These are phyloP conservation scores for Prolemur simus DNA, from an alignment of 2,113 vertebrate species.

Conservation along the genomic window DNA sequence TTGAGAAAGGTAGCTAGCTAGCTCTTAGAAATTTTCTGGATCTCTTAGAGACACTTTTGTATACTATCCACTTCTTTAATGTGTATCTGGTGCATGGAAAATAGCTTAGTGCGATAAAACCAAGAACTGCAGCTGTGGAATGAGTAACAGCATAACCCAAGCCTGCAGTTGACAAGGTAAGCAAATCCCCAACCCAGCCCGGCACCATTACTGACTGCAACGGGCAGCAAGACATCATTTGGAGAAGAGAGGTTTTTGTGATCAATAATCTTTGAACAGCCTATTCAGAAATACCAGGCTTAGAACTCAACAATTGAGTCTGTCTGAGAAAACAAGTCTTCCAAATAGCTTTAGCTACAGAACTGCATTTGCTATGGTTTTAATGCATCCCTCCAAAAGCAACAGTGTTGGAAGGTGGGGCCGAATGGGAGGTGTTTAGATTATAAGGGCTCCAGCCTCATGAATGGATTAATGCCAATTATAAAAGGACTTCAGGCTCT, in stretches of 20 bases:
- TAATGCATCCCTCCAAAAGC: not conserved
- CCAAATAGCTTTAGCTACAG: not conserved
- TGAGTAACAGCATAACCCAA: not conserved
- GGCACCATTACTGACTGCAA: not conserved
- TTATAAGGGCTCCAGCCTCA: not conserved
- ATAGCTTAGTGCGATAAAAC: not conserved
- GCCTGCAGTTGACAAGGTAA: not conserved
- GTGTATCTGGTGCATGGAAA: not conserved
- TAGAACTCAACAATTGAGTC: not conserved
- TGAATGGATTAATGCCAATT: not conserved
- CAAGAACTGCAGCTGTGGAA: not conserved
- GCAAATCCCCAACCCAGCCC: not conserved
- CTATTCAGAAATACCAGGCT: not conserved
- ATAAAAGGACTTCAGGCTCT: not conserved
- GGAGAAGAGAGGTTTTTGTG: not conserved
- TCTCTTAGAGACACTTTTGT: not conserved
- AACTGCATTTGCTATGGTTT: not conserved
- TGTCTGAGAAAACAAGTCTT: not conserved
- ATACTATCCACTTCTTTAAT: not conserved
- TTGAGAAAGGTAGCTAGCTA: not conserved
- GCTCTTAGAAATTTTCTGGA: not conserved
- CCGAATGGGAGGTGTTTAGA: not conserved
- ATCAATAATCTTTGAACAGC: slow-evolving; percentile 12
- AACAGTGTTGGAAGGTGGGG: not conserved
- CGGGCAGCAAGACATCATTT: not conserved